phyloP scores from a whole-genome alignment of 2,113 vertebrate species.

The Calidris pugnax region DNA sequence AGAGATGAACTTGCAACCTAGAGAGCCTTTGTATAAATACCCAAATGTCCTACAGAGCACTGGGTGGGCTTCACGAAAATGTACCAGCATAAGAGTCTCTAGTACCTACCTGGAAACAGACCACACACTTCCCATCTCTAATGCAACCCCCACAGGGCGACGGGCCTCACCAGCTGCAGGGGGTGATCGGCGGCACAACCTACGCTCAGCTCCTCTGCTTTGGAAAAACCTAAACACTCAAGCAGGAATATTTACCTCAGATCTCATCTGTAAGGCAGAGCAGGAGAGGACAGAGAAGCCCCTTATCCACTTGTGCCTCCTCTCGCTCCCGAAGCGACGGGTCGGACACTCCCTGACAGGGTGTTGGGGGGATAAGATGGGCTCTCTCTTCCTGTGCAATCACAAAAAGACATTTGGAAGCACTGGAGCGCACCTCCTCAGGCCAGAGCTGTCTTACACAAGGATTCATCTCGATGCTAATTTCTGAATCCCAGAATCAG shows the following conservation, averaged over 20 bases:
- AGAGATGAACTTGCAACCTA: not conserved
- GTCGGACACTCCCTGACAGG: fast-evolving
- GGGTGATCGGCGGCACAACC: not conserved
- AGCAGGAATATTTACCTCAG: not conserved
- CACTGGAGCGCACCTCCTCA: not conserved
- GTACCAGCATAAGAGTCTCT: fast-evolving
- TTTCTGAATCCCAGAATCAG: not conserved
- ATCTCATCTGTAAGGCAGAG: not conserved
- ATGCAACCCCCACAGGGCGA: fast-evolving
- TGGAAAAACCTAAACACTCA: not conserved
- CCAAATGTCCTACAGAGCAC: fast-evolving
- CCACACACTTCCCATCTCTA: fast-evolving
- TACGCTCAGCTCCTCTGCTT: not conserved
- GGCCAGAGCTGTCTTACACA: not conserved
- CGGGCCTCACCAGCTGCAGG: not conserved
- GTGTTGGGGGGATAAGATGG: fast-evolving
- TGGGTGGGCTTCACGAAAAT: not conserved
- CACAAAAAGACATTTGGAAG: not conserved
- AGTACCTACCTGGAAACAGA: fast-evolving
- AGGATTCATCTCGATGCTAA: not conserved
- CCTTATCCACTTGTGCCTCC: not conserved
- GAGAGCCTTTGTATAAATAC: fast-evolving
- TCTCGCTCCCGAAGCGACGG: not conserved
- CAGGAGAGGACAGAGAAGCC: not conserved
- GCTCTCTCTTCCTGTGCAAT: not conserved